Percentiles rank a stretch among this genome's conserved stretches.
phyloP scores from a whole-genome alignment of 2,797 vertebrate species.

The Rhinella marina region DNA sequence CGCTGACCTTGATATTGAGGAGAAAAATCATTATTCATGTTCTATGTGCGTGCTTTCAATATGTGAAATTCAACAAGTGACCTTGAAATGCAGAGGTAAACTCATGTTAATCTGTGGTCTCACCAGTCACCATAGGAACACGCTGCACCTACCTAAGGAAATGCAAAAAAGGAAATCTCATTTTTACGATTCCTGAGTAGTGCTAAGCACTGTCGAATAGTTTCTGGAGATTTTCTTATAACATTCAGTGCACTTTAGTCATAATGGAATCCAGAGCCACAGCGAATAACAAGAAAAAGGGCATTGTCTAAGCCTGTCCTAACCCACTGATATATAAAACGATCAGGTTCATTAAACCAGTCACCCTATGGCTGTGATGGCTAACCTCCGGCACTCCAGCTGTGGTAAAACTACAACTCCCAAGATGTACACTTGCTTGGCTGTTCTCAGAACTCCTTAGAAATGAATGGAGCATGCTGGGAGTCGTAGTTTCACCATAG shows the following conservation, averaged over 20 bases:
- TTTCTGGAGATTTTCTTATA: conserved; percentile 15
- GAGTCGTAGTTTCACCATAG: too few relatives aligned
- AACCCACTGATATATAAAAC: background rate
- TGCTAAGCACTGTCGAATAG: background rate
- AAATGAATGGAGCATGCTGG: too few relatives aligned
- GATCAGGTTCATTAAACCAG: too few relatives aligned
- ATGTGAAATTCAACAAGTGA: conserved; percentile 58
- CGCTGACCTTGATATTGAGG: conserved; percentile 53
- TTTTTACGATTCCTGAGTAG: conserved; percentile 26
- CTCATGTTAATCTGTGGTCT: conserved; percentile 48
- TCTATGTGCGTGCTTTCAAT: conserved; percentile 42
- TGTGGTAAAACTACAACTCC: too few relatives aligned
- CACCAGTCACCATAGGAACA: conserved; percentile 57
- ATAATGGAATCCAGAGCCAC: background rate
- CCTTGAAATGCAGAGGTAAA: conserved; percentile 50
- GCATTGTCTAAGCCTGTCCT: background rate
- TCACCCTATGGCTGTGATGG: too few relatives aligned
- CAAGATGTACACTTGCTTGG: too few relatives aligned
- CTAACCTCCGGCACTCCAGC: too few relatives aligned
- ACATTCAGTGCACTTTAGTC: background rate
- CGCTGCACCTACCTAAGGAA: conserved; percentile 34
- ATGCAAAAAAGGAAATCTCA: conserved; percentile 1
- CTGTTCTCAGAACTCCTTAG: too few relatives aligned
- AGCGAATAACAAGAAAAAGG: background rate
- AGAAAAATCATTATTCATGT: conserved; percentile 59